Evolutionary conservation across 2,888 invertebrate species (phyloP).

Genomic region (Argyresthia goedartella): DNA sequence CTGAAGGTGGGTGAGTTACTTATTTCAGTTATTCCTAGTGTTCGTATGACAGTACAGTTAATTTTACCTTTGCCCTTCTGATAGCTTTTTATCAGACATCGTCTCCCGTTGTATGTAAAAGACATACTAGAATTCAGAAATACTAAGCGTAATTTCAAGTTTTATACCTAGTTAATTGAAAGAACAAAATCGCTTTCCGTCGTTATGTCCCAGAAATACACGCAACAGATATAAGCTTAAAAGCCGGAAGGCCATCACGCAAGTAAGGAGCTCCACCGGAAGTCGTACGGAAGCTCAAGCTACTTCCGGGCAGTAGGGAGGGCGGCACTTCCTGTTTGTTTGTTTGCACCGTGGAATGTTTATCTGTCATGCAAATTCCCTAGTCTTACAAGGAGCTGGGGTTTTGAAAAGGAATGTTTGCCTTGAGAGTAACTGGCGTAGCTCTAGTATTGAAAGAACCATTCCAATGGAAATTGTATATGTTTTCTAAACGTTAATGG

Average conservation of each 20-base stretch:
- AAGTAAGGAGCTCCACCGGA: conserved; percentile 20
- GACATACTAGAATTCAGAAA: too few relatives aligned
- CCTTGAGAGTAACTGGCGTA: neutral
- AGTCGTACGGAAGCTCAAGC: conserved; percentile 39
- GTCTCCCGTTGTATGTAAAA: too few relatives aligned
- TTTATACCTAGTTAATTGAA: too few relatives aligned
- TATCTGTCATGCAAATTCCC: conserved; percentile 21
- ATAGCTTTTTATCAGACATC: too few relatives aligned
- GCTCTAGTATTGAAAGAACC: too few relatives aligned
- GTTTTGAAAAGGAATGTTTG: neutral
- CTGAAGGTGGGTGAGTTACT: too few relatives aligned
- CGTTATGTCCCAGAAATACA: too few relatives aligned
- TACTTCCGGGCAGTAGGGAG: conserved; percentile 34
- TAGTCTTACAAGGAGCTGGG: neutral
- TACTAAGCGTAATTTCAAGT: too few relatives aligned
- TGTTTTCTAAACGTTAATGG: too few relatives aligned
- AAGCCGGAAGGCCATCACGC: conserved; percentile 60
- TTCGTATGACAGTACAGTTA: neutral
- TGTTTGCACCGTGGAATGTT: conserved; percentile 9
- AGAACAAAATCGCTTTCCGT: neutral
- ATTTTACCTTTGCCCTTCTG: too few relatives aligned
- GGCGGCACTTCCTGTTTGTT: conserved; percentile 42
- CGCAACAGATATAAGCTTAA: conserved; percentile 22
- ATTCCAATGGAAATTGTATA: too few relatives aligned
- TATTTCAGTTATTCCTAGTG: too few relatives aligned